Evolutionary conservation across 2,797 vertebrate genomes (phyloP).

Genomic region (Argentina silus): DNA sequence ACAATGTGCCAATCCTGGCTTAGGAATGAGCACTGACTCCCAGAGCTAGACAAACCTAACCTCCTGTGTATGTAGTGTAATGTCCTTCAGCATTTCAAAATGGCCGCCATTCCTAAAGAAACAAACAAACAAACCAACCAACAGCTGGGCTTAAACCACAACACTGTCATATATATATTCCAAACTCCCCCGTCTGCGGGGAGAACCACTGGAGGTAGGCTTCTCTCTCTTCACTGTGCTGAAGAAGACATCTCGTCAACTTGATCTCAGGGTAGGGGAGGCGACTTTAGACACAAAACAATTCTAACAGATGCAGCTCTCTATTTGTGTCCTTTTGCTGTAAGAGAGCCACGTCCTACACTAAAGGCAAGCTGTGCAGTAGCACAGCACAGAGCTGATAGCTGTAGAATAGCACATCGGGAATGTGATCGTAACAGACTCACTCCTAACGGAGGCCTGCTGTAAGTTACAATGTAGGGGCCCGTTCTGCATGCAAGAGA

Average conservation of each 20-base stretch:
- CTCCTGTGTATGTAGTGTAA: not conserved
- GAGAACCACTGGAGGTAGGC: constrained; percentile 51
- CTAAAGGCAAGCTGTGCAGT: constrained; percentile 52
- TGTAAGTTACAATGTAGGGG: constrained; percentile 38
- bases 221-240: constrained; percentile 58
- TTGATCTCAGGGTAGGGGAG: constrained; percentile 80
- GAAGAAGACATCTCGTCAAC: constrained; percentile 67
- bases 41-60: constrained; percentile 49
- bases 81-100: constrained; percentile 54
- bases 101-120: constrained; percentile 22
- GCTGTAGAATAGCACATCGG: constrained; percentile 49
- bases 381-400: constrained; percentile 53
- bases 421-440: constrained; percentile 40
- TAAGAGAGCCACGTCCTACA: constrained; percentile 54
- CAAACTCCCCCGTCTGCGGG: constrained; percentile 2
- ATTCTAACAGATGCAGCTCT: constrained; percentile 66
- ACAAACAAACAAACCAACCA: constrained; percentile 27
- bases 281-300: constrained; percentile 56
- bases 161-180: constrained; percentile 59
- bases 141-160: constrained; percentile 56
- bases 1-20: constrained; percentile 64
- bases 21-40: constrained; percentile 57
- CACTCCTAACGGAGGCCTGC: constrained; percentile 50
- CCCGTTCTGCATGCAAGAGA: constrained; percentile 51
- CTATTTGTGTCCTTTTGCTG: constrained; percentile 60